Evolutionary conservation across 2,797 vertebrate genomes (phyloP).

Genomic region (Epinephelus awoara): DNA sequence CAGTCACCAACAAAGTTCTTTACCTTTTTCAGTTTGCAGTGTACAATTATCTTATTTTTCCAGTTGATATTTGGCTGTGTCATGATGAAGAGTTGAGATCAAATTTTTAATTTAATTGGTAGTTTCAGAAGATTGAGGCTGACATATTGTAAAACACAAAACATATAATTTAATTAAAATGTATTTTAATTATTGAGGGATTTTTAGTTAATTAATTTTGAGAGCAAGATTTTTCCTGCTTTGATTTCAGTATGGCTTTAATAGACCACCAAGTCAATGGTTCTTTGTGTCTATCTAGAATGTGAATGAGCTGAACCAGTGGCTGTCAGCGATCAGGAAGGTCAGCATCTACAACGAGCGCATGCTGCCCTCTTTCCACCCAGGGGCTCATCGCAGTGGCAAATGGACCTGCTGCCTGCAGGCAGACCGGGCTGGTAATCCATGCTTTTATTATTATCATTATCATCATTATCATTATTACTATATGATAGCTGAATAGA

Average conservation of each 20-base stretch:
- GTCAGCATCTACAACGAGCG: slow-evolving; percentile 89
- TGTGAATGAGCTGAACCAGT: slow-evolving; percentile 93
- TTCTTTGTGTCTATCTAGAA: slow-evolving; percentile 81
- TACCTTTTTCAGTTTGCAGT: not conserved
- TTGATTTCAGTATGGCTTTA: not conserved
- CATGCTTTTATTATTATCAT: slow-evolving; percentile 13
- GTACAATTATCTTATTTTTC: not conserved
- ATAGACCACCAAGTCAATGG: not conserved
- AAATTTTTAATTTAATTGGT: not conserved
- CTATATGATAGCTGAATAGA: not conserved
- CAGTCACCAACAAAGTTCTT: slow-evolving; percentile 30
- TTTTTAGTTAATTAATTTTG: not conserved
- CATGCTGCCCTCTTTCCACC: slow-evolving; percentile 90
- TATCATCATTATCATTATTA: not conserved
- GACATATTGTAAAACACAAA: not conserved
- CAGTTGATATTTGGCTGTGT: not conserved
- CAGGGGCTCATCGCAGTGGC: slow-evolving; percentile 87
- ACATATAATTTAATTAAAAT: not conserved
- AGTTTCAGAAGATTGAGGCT: no score
- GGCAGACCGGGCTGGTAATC: slow-evolving; percentile 85
- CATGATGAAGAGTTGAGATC: not conserved
- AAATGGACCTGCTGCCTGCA: slow-evolving; percentile 95
- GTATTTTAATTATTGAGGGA: not conserved
- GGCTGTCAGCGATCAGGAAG: slow-evolving; percentile 92
- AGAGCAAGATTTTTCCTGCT: not conserved